Evolutionary conservation across 1,140 invertebrate genomes (phyloP).

Genomic region (Drosophila mauritiana): DNA sequence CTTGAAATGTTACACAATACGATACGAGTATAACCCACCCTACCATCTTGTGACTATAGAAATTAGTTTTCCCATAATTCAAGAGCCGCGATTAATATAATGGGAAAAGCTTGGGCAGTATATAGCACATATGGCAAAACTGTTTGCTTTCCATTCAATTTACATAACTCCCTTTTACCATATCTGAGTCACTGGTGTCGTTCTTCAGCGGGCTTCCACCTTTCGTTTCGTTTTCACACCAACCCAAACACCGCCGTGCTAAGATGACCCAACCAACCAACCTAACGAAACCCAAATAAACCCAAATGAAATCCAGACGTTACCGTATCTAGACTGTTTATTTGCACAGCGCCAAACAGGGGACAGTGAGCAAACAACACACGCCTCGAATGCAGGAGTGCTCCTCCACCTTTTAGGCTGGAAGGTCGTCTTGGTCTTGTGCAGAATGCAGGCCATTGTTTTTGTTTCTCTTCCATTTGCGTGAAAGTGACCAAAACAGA

Average conservation of each 20-base stretch:
- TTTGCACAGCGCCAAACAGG: constrained; percentile 18
- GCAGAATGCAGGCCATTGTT: constrained; percentile 74
- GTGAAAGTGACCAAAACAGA: constrained; percentile 61
- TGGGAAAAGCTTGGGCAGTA: not conserved
- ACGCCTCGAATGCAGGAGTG: constrained; percentile 11
- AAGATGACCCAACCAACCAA: constrained; percentile 3
- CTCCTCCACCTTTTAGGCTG: not conserved
- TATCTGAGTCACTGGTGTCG: constrained; percentile 12
- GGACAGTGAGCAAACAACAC: constrained; percentile 29
- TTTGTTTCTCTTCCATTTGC: constrained; percentile 23
- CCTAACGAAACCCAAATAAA: not conserved
- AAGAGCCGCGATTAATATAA: not conserved
- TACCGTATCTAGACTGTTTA: constrained; percentile 39
- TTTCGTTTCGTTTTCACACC: constrained; percentile 43
- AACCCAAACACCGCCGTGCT: not conserved
- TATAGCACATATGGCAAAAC: constrained; percentile 1
- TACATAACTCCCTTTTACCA: constrained; percentile 29
- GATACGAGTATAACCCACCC: too few relatives aligned
- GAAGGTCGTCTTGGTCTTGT: constrained; percentile 46
- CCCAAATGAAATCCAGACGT: constrained; percentile 10
- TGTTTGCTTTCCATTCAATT: constrained; percentile 13
- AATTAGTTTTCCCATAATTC: not conserved
- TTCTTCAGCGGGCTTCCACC: constrained; percentile 13
- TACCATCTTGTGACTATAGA: not conserved
- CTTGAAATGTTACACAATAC: constrained; percentile 1